Percentiles rank a stretch among this genome's conserved stretches.
Conservation (phyloP, 2,888 invertebrate genomes). For the Chrysopilus asiliformis region DNA sequence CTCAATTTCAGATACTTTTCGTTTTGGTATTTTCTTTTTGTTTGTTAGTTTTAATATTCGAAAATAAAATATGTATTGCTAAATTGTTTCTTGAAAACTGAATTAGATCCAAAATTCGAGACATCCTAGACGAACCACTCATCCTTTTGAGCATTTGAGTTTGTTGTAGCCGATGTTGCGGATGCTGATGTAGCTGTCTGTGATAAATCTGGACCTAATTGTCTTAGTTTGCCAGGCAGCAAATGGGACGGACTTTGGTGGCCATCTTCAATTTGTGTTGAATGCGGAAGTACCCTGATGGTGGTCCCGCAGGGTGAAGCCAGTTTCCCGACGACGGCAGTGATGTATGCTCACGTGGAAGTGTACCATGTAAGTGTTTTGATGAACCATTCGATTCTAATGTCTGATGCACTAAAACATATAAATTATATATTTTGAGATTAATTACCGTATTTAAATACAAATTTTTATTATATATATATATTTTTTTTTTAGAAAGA, state of each 20-base stretch:
- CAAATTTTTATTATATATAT: no score
- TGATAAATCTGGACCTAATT: slow-evolving; percentile 38
- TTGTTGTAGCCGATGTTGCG: slow-evolving; percentile 50
- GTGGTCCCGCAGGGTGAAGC: slow-evolving; percentile 89
- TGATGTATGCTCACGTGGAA: slow-evolving; percentile 41
- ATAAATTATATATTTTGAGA: no score
- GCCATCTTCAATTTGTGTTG: slow-evolving; percentile 44
- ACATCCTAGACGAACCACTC: slow-evolving; percentile 63
- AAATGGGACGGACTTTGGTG: slow-evolving; percentile 83
- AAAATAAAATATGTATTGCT: no score
- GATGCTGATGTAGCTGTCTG: slow-evolving; percentile 53
- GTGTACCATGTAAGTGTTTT: slow-evolving; percentile 45
- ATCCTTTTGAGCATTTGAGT: slow-evolving; percentile 74
- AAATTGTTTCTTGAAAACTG: no score
- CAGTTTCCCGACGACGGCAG: slow-evolving; percentile 78
- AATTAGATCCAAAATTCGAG: neutral
- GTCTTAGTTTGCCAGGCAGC: slow-evolving; percentile 76
- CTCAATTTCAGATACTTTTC: neutral
- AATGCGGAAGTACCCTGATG: slow-evolving; percentile 38
- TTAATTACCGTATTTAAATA: neutral
- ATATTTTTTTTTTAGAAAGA: no score
- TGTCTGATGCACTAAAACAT: slow-evolving; percentile 30
- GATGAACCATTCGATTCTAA: slow-evolving; percentile 57
- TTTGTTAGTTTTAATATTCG: neutral
- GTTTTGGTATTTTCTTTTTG: neutral